A percentile compares a stretch with the other conserved stretches of the same genome.
Conservation (phyloP, 1,140 invertebrate genomes). For the Anoplophora glabripennis region DNA sequence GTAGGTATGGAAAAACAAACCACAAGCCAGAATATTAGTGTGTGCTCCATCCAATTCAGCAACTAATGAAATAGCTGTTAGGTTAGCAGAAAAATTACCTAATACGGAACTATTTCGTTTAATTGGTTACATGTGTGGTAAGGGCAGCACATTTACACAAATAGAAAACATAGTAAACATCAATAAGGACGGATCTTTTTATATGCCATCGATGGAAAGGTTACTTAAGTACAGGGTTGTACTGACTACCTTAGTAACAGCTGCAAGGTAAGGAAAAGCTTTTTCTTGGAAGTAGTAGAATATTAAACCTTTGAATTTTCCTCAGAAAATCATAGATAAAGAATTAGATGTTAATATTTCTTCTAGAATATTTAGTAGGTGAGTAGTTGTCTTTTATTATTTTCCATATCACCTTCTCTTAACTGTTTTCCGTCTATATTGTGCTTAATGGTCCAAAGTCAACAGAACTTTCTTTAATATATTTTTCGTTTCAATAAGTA, state of each 20-base stretch:
- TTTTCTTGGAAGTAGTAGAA: too few relatives aligned
- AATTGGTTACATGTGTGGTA: conserved; percentile 23
- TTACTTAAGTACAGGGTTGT: conserved; percentile 31
- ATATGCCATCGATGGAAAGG: conserved; percentile 19
- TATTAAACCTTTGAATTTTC: too few relatives aligned
- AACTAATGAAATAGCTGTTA: conserved; percentile 73
- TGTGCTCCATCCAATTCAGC: conserved; percentile 78
- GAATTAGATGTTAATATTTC: too few relatives aligned
- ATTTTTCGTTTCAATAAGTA: too few relatives aligned
- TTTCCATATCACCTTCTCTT: too few relatives aligned
- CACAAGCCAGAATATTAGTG: conserved; percentile 70
- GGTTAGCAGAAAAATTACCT: conserved; percentile 57
- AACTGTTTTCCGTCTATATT: too few relatives aligned
- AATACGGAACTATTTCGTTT: conserved; percentile 28
- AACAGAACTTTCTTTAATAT: too few relatives aligned
- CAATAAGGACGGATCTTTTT: conserved; percentile 19
- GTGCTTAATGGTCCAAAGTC: too few relatives aligned
- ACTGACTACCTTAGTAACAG: conserved; percentile 32
- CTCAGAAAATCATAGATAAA: too few relatives aligned
- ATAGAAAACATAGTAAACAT: conserved; percentile 30
- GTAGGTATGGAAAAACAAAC: conserved; percentile 38
- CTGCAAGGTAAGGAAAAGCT: conserved; percentile 31
- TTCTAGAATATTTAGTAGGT: too few relatives aligned
- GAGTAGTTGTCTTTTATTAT: too few relatives aligned
- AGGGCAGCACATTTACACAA: conserved; percentile 14